Percentiles rank a stretch among this genome's conserved stretches.
Evolutionary conservation across 92 coral and sea anemone genomes (phyloP).

Genomic region (Zoanthus solanderi): DNA sequence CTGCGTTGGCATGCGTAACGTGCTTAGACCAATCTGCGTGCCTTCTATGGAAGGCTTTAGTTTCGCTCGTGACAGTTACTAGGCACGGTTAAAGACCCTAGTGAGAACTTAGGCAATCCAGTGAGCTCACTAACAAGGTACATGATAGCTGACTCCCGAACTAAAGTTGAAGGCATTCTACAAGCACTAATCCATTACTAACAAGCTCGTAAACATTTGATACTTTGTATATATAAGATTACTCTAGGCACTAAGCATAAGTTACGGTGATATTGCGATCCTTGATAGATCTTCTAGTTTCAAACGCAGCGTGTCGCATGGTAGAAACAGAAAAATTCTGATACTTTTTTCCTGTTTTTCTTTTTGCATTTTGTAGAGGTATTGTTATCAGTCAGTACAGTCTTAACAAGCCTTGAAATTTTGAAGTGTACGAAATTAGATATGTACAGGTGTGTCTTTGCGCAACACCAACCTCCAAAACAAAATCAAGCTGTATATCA

Average conservation of each 20-base stretch:
- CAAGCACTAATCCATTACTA: slow-evolving; percentile 33
- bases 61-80: neutral
- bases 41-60: neutral
- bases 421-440: too few species aligned
- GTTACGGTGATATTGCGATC: slow-evolving; percentile 3
- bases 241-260: slow-evolving; percentile 25
- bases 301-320: neutral
- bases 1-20: neutral
- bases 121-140: slow-evolving; percentile 38
- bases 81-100: neutral
- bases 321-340: neutral
- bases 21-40: neutral
- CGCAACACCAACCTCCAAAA: too few species aligned
- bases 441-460: too few species aligned
- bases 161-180: slow-evolving; percentile 23
- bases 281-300: neutral
- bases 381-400: too few species aligned
- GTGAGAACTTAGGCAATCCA: neutral
- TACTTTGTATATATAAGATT: neutral
- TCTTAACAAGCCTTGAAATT: too few species aligned
- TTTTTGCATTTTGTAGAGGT: neutral
- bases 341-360: neutral
- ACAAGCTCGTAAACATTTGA: slow-evolving; percentile 44
- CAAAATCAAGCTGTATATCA: too few species aligned
- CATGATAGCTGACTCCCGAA: slow-evolving; percentile 1